A percentile compares a stretch with the other conserved stretches of the same genome.
Conservation (phyloP, 2,797 vertebrate genomes). For the Champsocephalus gunnari region DNA sequence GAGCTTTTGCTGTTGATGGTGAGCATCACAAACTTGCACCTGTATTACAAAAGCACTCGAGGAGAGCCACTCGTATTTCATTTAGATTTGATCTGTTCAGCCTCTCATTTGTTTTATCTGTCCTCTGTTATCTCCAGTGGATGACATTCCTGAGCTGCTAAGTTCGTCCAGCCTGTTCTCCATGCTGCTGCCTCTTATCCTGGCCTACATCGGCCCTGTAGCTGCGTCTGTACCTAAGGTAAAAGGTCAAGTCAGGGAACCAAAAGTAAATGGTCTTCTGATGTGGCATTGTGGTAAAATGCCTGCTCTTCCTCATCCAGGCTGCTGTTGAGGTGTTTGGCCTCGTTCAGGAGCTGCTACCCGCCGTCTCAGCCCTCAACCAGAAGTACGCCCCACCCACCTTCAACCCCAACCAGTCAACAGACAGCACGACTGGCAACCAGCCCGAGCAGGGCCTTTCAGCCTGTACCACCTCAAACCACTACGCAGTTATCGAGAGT, state of each 20-base stretch:
- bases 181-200: conserved; percentile 97
- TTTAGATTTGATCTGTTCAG: not conserved
- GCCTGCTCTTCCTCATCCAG: conserved; percentile 72
- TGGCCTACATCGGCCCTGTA: conserved; percentile 98
- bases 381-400: conserved; percentile 98
- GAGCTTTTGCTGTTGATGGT: conserved; percentile 98
- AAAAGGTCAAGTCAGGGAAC: conserved; percentile 22
- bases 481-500: conserved; percentile 96
- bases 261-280: not conserved
- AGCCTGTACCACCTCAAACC: conserved; percentile 96
- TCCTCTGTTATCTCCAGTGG: conserved; percentile 82
- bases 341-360: conserved; percentile 95
- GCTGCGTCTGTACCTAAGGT: conserved; percentile 98
- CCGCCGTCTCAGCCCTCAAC: conserved; percentile 96
- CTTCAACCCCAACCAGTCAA: conserved; percentile 99
- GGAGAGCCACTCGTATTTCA: not conserved
- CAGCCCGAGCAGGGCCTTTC: conserved; percentile 97
- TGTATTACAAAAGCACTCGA: not conserved
- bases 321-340: conserved; percentile 99
- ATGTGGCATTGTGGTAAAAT: not conserved
- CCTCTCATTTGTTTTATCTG: not conserved
- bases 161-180: conserved; percentile 99
- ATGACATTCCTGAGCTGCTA: conserved; percentile 98
- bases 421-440: conserved; percentile 99
- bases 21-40: conserved; percentile 56